Evolutionary conservation across 1,140 invertebrate genomes (phyloP).

Genomic region (Caenorhabditis elegans): DNA sequence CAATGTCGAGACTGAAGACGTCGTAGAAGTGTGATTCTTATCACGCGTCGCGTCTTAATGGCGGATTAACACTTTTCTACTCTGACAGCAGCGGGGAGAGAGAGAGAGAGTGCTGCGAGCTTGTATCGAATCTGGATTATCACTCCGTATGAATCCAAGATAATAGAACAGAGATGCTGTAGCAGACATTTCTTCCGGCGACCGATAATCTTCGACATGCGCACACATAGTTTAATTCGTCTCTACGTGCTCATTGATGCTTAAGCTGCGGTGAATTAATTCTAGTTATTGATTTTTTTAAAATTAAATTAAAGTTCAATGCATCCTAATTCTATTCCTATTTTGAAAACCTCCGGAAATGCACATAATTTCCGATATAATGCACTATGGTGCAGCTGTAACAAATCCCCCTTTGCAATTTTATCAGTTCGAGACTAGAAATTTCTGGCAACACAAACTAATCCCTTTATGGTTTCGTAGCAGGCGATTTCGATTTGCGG

Average conservation of each 20-base stretch:
- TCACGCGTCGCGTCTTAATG: neutral
- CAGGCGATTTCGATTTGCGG: neutral
- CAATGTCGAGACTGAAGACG: neutral
- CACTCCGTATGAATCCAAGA: neutral
- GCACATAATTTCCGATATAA: neutral
- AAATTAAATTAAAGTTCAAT: too few relatives aligned
- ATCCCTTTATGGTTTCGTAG: neutral
- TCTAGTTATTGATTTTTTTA: too few relatives aligned
- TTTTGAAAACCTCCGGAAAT: too few relatives aligned
- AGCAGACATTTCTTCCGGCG: neutral
- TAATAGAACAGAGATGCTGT: neutral
- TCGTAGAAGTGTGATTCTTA: neutral
- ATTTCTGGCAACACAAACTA: neutral
- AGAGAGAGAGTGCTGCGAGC: neutral
- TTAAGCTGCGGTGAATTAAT: too few relatives aligned
- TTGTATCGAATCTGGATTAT: slow-evolving; percentile 27
- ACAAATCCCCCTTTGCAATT: neutral
- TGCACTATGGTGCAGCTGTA: too few relatives aligned
- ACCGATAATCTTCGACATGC: neutral
- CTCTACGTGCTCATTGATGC: neutral
- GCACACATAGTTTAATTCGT: neutral
- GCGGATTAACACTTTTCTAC: neutral
- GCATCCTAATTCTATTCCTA: too few relatives aligned
- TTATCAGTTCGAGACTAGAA: neutral
- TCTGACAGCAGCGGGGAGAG: neutral